These are phyloP conservation scores for Xestia ashworthii DNA, from an alignment of 2,888 invertebrate species.

Conservation along the genomic window DNA sequence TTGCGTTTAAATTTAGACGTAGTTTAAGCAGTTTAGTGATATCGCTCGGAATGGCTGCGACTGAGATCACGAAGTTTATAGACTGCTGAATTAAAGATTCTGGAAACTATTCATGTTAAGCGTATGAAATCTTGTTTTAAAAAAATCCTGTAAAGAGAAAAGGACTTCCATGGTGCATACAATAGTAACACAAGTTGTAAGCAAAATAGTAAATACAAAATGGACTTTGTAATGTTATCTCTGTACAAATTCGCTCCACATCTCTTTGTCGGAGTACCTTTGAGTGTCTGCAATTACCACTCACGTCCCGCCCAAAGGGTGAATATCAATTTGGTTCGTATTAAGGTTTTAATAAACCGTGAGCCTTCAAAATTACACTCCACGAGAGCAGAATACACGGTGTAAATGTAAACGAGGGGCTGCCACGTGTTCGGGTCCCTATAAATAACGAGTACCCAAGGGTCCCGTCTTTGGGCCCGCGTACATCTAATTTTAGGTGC, in stretches of 20 bases:
- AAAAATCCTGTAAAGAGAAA: neutral
- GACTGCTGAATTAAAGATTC: conserved; percentile 5
- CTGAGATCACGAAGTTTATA: conserved; percentile 22
- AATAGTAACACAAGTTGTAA: conserved; percentile 1
- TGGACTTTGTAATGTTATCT: conserved; percentile 20
- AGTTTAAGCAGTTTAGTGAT: conserved; percentile 44
- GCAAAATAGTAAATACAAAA: conserved; percentile 4
- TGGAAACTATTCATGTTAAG: neutral
- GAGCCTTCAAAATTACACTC: conserved; percentile 70
- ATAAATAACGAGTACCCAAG: conserved; percentile 66
- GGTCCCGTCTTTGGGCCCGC: conserved; percentile 67
- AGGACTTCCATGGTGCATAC: neutral
- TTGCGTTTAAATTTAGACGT: conserved; percentile 64
- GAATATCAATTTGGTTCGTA: conserved; percentile 71
- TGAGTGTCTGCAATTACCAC: conserved; percentile 54
- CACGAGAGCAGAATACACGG: conserved; percentile 63
- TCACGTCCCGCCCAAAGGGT: conserved; percentile 53
- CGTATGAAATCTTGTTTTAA: neutral
- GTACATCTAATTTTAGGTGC: conserved; percentile 74
- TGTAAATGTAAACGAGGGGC: conserved; percentile 65
- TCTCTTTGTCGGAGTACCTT: conserved; percentile 35
- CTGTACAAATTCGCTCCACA: conserved; percentile 20
- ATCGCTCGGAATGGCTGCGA: conserved; percentile 26
- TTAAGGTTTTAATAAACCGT: conserved; percentile 74
- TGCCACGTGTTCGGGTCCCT: conserved; percentile 54